phyloP scores from a whole-genome alignment of 1,140 invertebrate species.

The Lordiphosa clarofinis region DNA sequence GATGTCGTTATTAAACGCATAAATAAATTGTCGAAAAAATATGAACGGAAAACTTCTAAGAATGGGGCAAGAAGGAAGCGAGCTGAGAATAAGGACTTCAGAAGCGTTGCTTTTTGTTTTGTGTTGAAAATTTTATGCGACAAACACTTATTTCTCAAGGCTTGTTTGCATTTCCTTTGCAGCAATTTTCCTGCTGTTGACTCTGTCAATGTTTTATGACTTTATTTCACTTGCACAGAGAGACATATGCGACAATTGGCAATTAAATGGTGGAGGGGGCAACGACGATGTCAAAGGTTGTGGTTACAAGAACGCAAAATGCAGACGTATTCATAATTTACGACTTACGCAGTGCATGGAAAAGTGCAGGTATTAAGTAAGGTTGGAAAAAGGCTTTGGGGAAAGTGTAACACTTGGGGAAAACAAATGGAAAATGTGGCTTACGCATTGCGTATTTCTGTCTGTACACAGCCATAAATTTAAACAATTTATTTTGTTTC shows the following conservation, averaged over 20 bases:
- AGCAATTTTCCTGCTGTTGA: constrained; percentile 38
- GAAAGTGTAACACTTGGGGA: too few species aligned
- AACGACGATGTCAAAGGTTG: constrained; percentile 19
- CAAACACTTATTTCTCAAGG: constrained; percentile 30
- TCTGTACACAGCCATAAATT: too few species aligned
- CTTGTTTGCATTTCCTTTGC: constrained; percentile 46
- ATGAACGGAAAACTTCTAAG: constrained; percentile 8
- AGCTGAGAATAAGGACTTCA: constrained; percentile 12
- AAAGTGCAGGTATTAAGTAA: too few species aligned
- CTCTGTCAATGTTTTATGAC: constrained; percentile 61
- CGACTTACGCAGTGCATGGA: constrained; percentile 49
- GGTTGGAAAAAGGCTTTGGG: too few species aligned
- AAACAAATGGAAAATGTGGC: too few species aligned
- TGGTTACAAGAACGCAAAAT: constrained; percentile 26
- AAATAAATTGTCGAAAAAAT: constrained; percentile 71
- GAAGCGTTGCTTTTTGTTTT: constrained; percentile 39
- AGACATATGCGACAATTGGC: constrained; percentile 64
- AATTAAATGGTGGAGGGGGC: constrained; percentile 46
- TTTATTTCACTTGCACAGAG: constrained; percentile 40
- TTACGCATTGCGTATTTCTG: too few species aligned
- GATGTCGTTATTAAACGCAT: constrained; percentile 78
- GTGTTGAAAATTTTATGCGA: constrained; percentile 38
- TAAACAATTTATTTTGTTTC: too few species aligned
- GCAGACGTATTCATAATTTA: constrained; percentile 63
- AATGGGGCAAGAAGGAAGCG: background rate